phyloP scores from a whole-genome alignment of 2,113 vertebrate genomes.

The Eubucco bourcierii region DNA sequence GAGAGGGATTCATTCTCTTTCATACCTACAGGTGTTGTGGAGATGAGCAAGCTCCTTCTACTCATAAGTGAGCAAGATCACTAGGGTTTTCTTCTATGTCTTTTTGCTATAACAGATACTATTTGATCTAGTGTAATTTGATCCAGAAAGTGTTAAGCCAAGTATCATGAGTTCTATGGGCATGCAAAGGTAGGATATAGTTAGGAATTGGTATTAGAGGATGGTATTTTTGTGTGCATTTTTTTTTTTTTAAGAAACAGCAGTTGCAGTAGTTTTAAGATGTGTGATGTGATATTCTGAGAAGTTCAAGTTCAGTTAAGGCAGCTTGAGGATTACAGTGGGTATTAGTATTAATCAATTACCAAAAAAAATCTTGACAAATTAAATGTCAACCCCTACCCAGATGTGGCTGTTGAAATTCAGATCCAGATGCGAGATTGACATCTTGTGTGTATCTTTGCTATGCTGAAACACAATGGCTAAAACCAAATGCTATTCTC shows the following conservation, averaged over 20 bases:
- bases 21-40: background rate
- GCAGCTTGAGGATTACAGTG: background rate
- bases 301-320: background rate
- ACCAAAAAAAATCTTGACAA: conserved; percentile 9
- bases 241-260: background rate
- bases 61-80: background rate
- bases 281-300: background rate
- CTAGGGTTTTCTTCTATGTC: background rate
- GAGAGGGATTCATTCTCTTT: background rate
- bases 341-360: conserved; percentile 27
- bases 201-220: background rate
- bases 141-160: background rate
- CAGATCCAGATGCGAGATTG: conserved; percentile 35
- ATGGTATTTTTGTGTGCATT: background rate
- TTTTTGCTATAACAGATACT: background rate
- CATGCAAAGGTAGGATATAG: rapidly evolving
- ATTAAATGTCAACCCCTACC: conserved; percentile 36
- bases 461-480: background rate
- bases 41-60: background rate
- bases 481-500: background rate
- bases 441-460: background rate
- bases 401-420: conserved; percentile 24
- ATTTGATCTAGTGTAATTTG: background rate
- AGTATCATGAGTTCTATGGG: background rate
- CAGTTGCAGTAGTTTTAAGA: background rate